Percentiles rank a stretch among this genome's conserved stretches.
Evolutionary conservation across 2,888 invertebrate genomes (phyloP).

Genomic region (Agelastica alni): DNA sequence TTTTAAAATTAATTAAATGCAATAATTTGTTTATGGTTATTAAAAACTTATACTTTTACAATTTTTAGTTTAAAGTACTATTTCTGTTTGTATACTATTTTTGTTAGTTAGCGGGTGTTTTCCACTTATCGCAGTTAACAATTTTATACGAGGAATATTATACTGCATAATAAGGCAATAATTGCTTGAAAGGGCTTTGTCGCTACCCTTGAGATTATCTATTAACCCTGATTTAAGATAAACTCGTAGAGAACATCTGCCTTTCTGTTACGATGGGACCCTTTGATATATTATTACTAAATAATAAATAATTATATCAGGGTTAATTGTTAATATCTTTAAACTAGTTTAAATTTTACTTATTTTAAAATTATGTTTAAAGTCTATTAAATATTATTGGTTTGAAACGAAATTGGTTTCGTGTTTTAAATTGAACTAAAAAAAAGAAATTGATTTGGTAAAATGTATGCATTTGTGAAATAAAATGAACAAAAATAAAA

Average conservation of each 20-base stretch:
- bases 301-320: not conserved
- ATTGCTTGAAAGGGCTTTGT: slow-evolving; percentile 16
- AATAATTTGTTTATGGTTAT: no score
- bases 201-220: slow-evolving; percentile 21
- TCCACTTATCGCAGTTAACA: no score
- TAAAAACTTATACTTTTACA: no score
- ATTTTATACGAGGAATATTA: slow-evolving; percentile 3
- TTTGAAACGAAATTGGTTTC: not conserved
- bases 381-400: not conserved
- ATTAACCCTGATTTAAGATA: slow-evolving; percentile 22
- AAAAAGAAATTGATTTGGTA: no score
- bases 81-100: no score
- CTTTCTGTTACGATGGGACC: not conserved
- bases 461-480: no score
- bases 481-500: no score
- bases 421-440: not conserved
- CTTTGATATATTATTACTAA: not conserved
- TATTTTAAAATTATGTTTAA: not conserved
- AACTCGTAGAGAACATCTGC: slow-evolving; percentile 20
- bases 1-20: no score
- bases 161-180: slow-evolving; percentile 10
- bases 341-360: not conserved
- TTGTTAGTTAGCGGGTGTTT: no score
- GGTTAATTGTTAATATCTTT: not conserved
- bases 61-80: no score